Percentiles rank a stretch among this genome's conserved stretches.
Evolutionary conservation across 1,140 invertebrate genomes (phyloP).

Genomic region (Leptinotarsa undecemlineata): DNA sequence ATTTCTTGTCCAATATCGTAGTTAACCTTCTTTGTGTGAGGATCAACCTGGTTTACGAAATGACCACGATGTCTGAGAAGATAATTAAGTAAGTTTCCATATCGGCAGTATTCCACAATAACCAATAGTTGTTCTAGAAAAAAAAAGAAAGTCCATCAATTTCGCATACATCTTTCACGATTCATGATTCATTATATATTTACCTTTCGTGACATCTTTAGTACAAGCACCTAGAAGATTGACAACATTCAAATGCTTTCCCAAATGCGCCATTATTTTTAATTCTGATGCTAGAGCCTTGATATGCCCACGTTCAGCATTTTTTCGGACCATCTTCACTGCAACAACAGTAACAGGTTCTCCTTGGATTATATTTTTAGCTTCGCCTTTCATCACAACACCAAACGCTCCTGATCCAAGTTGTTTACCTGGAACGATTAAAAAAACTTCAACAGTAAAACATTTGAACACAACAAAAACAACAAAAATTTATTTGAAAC

Average conservation of each 20-base stretch:
- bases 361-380: conserved; percentile 72
- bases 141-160: neutral
- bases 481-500: no score
- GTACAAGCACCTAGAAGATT: conserved; percentile 93
- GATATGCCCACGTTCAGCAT: conserved; percentile 73
- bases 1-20: conserved; percentile 63
- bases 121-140: conserved; percentile 79
- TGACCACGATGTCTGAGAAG: conserved; percentile 74
- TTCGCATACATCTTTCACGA: neutral
- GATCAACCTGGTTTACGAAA: conserved; percentile 81
- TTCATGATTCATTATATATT: conserved; percentile 29
- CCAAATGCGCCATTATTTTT: conserved; percentile 94
- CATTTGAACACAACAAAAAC: no score
- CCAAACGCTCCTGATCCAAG: conserved; percentile 92
- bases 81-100: conserved; percentile 88
- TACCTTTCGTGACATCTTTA: conserved; percentile 86
- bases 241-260: conserved; percentile 92
- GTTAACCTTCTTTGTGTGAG: conserved; percentile 67
- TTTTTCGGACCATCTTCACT: conserved; percentile 84
- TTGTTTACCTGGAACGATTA: conserved; percentile 66
- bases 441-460: no score
- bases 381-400: conserved; percentile 87
- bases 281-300: conserved; percentile 86
- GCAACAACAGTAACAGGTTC: conserved; percentile 75
- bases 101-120: conserved; percentile 92